These are phyloP conservation scores for Haliclona indistincta DNA, from an alignment of 37 sponge, comb jelly and placozoan species.

Conservation along the genomic window DNA sequence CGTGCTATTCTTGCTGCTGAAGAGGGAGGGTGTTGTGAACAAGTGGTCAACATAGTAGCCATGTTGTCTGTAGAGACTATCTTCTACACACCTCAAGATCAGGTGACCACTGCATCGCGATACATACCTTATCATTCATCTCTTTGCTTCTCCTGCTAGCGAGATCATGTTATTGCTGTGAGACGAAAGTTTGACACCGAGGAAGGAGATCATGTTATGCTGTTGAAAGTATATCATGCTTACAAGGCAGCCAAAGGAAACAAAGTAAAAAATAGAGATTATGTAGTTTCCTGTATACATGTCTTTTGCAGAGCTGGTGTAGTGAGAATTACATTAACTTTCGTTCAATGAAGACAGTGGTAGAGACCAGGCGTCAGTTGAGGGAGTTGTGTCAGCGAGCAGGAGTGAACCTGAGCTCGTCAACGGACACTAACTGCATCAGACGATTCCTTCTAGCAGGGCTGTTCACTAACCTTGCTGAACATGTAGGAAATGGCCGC, in stretches of 20 bases:
- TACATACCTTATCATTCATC: not conserved
- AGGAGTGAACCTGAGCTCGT: slow-evolving; percentile 41
- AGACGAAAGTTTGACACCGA: slow-evolving; percentile 65
- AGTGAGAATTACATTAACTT: slow-evolving; percentile 81
- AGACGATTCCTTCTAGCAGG: slow-evolving; percentile 55
- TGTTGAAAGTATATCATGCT: slow-evolving; percentile 72
- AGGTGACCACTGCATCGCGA: slow-evolving; percentile 39
- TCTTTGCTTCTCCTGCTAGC: slow-evolving; percentile 4
- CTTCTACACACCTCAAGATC: slow-evolving; percentile 75
- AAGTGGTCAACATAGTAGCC: slow-evolving; percentile 80
- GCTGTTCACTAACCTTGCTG: slow-evolving; percentile 73
- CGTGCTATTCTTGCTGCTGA: slow-evolving; percentile 54
- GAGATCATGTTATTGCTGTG: slow-evolving; percentile 56
- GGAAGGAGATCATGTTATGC: slow-evolving; percentile 89
- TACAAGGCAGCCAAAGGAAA: slow-evolving; percentile 79
- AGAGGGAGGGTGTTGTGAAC: slow-evolving; percentile 59
- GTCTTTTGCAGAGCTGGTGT: slow-evolving; percentile 75
- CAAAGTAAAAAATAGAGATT: slow-evolving; percentile 45
- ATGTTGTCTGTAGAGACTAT: slow-evolving; percentile 90
- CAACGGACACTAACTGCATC: slow-evolving; percentile 38
- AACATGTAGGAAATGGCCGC: slow-evolving; percentile 66
- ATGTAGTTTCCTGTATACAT: not conserved
- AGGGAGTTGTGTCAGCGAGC: slow-evolving; percentile 59
- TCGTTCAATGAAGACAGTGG: slow-evolving; percentile 70
- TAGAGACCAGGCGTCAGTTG: slow-evolving; percentile 77